phyloP scores from a whole-genome alignment of 2,888 invertebrate species.

The Plagodis pulveraria region DNA sequence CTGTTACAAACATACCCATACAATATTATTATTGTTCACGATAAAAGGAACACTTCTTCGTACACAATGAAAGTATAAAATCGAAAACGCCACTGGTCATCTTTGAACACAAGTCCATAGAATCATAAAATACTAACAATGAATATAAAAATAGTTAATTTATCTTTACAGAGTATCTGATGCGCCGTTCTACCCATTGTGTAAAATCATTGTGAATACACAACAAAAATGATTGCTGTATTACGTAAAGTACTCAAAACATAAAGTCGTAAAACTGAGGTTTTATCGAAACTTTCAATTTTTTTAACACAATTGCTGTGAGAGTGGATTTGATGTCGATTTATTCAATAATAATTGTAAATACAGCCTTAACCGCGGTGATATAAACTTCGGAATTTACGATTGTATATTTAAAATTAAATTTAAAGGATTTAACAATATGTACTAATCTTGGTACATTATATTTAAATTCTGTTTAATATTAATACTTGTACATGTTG shows the following conservation, averaged over 20 bases:
- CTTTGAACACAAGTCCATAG: slow-evolving; percentile 35
- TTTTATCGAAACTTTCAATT: slow-evolving; percentile 47
- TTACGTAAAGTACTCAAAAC: slow-evolving; percentile 46
- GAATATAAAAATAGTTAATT: slow-evolving; percentile 58
- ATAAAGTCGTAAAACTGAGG: slow-evolving; percentile 47
- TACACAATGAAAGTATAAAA: slow-evolving; percentile 49
- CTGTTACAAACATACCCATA: neutral
- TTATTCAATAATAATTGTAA: slow-evolving; percentile 28
- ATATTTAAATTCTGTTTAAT: neutral
- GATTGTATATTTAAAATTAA: slow-evolving; percentile 9
- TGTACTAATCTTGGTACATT: too few species aligned
- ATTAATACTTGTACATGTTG: too few species aligned
- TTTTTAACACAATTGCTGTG: slow-evolving; percentile 30
- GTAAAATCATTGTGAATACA: slow-evolving; percentile 31
- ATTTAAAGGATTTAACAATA: neutral
- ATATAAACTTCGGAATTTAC: slow-evolving; percentile 14
- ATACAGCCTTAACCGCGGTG: slow-evolving; percentile 13
- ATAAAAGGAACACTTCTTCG: slow-evolving; percentile 29
- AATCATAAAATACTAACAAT: slow-evolving; percentile 58
- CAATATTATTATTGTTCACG: slow-evolving; percentile 32
- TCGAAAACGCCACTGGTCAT: slow-evolving; percentile 39
- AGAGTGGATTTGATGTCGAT: slow-evolving; percentile 26
- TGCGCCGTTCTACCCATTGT: slow-evolving; percentile 31
- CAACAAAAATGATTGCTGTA: slow-evolving; percentile 33
- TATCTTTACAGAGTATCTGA: slow-evolving; percentile 46